Percentiles rank a stretch among this genome's conserved stretches.
Conservation (phyloP, 2,113 vertebrate species). For the Cyanoramphus novaezelandiae region DNA sequence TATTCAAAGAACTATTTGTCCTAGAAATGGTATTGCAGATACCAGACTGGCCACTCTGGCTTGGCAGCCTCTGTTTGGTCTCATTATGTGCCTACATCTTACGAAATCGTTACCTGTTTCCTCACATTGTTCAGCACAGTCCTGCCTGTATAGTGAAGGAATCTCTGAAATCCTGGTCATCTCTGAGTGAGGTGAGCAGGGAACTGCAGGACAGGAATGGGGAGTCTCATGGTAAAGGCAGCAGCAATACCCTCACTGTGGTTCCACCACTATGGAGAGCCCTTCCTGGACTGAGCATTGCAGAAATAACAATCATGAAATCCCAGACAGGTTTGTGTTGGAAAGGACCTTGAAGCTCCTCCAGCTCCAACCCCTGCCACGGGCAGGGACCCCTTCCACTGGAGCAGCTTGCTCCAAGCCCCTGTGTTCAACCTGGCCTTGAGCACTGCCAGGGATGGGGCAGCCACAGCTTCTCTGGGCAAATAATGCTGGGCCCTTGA, state of each 20-base stretch:
- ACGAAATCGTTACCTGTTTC: not conserved
- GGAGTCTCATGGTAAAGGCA: not conserved
- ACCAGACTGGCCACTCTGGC: not conserved
- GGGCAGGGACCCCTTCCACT: not conserved
- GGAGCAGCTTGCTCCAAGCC: not conserved
- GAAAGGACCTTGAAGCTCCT: not conserved
- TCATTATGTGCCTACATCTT: not conserved
- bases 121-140: not conserved
- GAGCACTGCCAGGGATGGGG: not conserved
- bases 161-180: not conserved
- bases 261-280: not conserved
- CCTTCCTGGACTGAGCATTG: not conserved
- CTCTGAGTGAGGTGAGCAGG: not conserved
- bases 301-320: not conserved
- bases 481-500: not conserved
- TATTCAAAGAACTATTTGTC: not conserved
- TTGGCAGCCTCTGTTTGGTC: not conserved
- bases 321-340: not conserved
- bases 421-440: not conserved
- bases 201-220: not conserved
- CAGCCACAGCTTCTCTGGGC: not conserved
- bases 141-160: fast-evolving
- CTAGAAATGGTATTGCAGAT: not conserved
- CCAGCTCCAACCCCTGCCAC: not conserved
- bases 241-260: not conserved